Evolutionary conservation across 2,888 invertebrate species (phyloP), one percentile per base, ranked within the genome.

Genomic region (Phalangium opilio): DNA sequence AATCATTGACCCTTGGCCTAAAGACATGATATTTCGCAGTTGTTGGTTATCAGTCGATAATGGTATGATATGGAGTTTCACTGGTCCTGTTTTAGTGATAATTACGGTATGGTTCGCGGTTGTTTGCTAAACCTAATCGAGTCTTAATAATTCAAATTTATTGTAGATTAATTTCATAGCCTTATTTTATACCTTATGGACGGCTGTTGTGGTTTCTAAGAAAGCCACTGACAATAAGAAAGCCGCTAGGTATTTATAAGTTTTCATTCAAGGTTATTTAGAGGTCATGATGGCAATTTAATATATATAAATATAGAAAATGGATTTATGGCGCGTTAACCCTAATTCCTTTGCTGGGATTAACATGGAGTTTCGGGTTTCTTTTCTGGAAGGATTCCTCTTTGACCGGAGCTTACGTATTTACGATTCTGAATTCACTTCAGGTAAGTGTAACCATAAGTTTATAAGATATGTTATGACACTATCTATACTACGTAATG

Each of bases 361-460:
- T 55, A 10, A 55, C 57, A 10, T 57, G 57, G 57, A 39, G 52
- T 10, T 48, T 55, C 45, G 56, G 54, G 38, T 47, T 57, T n/a
- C 21, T 57, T 12, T 55, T 51, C 14, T 44, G 54, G 7, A 50
- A 50, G 15, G 40, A 51, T 32, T 43, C 38, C 15, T 41, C 41
- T 39, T 40, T 39, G 21, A 42, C 45, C 2, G 45, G 46, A 19
- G 52, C 54, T 1, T 57, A 57, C 36, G 15, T 57, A 2, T 57
- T 57, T 45, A 51, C 53, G 3, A 38, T 55, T 14, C 38, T 55
- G 3, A 57, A 57, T 20, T 51, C 53, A 8, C 43, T 55, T 2
- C 57, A 57, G 53, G 57, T 57, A 36, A n/a, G n/a, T 38, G 47
- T 21, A 27, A 27, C 8, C 27, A 8, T 27, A 7, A 27, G 4